A percentile compares a stretch with the other conserved stretches of the same genome.
Evolutionary conservation across 2,113 vertebrate species (phyloP).

Genomic region (Cyprinodon tularosa): DNA sequence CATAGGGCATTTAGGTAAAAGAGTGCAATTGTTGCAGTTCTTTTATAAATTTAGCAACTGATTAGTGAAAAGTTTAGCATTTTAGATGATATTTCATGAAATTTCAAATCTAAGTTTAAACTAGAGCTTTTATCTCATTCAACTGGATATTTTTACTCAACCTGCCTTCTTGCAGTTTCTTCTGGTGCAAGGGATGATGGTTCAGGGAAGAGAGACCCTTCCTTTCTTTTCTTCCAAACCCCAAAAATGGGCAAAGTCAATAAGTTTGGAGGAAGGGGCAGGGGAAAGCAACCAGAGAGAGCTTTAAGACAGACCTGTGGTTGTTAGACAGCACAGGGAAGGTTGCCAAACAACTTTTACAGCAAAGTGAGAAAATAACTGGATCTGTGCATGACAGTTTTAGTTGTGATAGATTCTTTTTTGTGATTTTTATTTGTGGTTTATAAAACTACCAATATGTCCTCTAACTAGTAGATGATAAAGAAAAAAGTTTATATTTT

Average conservation of each 20-base stretch:
- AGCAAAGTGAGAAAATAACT: constrained; percentile 35
- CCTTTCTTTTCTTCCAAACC: constrained; percentile 49
- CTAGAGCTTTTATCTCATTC: too few relatives aligned
- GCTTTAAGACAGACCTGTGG: constrained; percentile 54
- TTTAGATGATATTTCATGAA: too few relatives aligned
- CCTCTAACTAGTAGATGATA: background rate
- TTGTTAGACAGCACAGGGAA: constrained; percentile 46
- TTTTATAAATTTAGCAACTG: too few relatives aligned
- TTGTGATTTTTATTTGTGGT: background rate
- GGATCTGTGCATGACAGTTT: constrained; percentile 26
- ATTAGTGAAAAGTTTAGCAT: too few relatives aligned
- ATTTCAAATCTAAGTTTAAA: too few relatives aligned
- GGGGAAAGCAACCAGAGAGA: constrained; percentile 14
- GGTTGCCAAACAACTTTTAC: constrained; percentile 37
- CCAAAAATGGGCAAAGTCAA: constrained; percentile 62
- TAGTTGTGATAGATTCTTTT: background rate
- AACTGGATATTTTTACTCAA: constrained; percentile 3
- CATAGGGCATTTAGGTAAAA: background rate
- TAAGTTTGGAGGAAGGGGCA: constrained; percentile 31
- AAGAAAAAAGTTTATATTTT: background rate
- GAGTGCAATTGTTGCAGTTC: too few relatives aligned
- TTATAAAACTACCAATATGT: background rate
- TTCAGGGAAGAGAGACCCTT: constrained; percentile 44
- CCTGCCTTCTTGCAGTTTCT: constrained; percentile 5
- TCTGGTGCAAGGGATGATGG: background rate